phyloP scores from a whole-genome alignment of 2,113 vertebrate species.

The Ophthalmolycus amberensis region DNA sequence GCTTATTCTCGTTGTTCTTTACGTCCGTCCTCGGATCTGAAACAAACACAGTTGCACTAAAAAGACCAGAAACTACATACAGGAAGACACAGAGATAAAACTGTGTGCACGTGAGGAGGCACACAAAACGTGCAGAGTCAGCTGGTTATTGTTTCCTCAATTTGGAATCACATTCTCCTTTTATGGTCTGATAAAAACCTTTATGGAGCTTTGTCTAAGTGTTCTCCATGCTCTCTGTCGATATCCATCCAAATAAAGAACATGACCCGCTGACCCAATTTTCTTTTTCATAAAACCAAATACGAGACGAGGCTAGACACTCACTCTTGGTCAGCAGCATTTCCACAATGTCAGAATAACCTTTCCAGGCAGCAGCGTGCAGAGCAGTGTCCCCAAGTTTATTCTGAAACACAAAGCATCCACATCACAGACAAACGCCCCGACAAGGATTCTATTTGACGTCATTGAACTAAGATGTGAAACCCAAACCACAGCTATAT shows the following conservation, averaged over 20 bases:
- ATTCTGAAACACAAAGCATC: constrained; percentile 85
- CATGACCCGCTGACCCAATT: background rate
- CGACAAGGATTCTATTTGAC: background rate
- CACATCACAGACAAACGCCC: background rate
- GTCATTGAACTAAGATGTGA: background rate
- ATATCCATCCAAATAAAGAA: background rate
- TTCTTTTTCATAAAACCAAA: constrained; percentile 3
- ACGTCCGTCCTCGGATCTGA: constrained; percentile 92
- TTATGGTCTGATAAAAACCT: background rate
- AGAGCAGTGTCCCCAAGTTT: constrained; percentile 96
- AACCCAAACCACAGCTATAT: background rate
- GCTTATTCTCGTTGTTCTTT: constrained; percentile 96
- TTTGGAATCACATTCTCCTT: background rate
- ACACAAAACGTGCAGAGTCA: background rate
- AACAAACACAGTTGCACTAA: constrained; percentile 18
- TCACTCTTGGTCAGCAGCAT: constrained; percentile 93
- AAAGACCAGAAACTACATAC: background rate
- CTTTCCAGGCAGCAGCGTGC: constrained; percentile 98
- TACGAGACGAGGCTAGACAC: background rate
- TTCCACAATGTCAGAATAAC: constrained; percentile 97
- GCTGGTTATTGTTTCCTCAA: background rate
- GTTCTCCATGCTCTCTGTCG: background rate
- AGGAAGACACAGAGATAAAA: background rate
- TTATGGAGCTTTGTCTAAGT: background rate
- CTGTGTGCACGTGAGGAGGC: background rate